phyloP scores from a whole-genome alignment of 2,888 invertebrate species.

The Hypomecis atomaria region DNA sequence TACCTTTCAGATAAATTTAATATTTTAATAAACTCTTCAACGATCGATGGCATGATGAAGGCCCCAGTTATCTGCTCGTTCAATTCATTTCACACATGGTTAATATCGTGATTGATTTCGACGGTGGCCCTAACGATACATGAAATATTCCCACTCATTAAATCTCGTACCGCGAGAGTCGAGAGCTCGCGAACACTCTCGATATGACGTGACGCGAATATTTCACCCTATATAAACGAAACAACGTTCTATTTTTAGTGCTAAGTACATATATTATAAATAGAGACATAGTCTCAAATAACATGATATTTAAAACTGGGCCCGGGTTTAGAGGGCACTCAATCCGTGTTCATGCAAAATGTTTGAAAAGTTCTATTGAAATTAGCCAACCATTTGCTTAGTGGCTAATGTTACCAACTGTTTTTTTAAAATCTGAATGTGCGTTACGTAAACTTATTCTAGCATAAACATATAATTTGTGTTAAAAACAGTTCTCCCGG shows the following conservation, averaged over 20 bases:
- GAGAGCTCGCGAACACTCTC: conserved; percentile 68
- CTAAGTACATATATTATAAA: too few relatives aligned
- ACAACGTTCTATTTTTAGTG: conserved; percentile 15
- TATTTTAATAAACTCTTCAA: conserved; percentile 3
- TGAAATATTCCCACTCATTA: conserved; percentile 81
- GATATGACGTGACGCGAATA: conserved; percentile 60
- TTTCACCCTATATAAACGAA: conserved; percentile 49
- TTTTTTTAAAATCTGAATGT: too few relatives aligned
- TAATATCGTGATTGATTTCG: conserved; percentile 81
- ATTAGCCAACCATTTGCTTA: too few relatives aligned
- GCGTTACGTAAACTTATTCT: too few relatives aligned
- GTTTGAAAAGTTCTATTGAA: too few relatives aligned
- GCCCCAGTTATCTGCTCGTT: conserved; percentile 62
- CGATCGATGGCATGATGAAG: conserved; percentile 35
- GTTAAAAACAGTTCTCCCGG: too few relatives aligned
- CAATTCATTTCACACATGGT: conserved; percentile 78
- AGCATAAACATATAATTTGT: too few relatives aligned
- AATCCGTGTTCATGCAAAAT: too few relatives aligned
- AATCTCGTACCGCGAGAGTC: conserved; percentile 68
- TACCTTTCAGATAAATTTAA: not conserved
- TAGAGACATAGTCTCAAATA: too few relatives aligned
- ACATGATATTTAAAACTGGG: too few relatives aligned
- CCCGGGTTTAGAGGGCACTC: too few relatives aligned
- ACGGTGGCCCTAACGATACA: conserved; percentile 77
- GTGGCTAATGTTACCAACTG: too few relatives aligned